These are phyloP conservation scores for Mus spicilegus DNA, from an alignment of 2,113 vertebrate species.

Conservation along the genomic window DNA sequence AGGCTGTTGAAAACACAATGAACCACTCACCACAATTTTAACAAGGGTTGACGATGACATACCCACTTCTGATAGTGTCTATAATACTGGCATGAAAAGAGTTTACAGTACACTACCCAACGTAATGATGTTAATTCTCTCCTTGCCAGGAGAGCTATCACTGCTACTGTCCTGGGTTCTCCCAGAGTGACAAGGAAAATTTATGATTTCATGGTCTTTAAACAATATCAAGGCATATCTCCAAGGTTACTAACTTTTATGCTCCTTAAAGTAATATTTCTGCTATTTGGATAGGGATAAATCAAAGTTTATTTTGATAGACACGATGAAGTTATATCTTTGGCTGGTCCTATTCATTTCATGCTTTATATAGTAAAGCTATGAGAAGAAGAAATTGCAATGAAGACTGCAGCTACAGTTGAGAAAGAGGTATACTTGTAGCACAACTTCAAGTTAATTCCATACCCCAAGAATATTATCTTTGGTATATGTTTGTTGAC, in stretches of 20 bases:
- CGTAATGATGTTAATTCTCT: slow-evolving; percentile 51
- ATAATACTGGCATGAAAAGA: slow-evolving; percentile 62
- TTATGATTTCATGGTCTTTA: slow-evolving; percentile 55
- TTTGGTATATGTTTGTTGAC: not conserved
- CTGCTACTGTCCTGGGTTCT: slow-evolving; percentile 22
- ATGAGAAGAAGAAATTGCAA: slow-evolving; percentile 40
- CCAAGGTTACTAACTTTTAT: not conserved
- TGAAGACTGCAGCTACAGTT: not conserved
- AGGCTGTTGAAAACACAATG: slow-evolving; percentile 77
- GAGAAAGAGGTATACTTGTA: slow-evolving; percentile 23
- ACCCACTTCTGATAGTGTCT: slow-evolving; percentile 63
- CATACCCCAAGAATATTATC: not conserved
- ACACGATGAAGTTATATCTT: slow-evolving; percentile 35
- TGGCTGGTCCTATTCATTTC: not conserved
- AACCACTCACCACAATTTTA: slow-evolving; percentile 73
- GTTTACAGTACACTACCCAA: slow-evolving; percentile 68
- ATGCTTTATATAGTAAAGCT: slow-evolving; percentile 42
- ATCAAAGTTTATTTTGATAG: slow-evolving; percentile 21
- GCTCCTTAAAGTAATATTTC: slow-evolving; percentile 37
- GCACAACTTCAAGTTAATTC: slow-evolving; percentile 25
- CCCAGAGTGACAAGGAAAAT: slow-evolving; percentile 51
- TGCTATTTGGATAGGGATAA: not conserved
- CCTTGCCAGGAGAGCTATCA: slow-evolving; percentile 58
- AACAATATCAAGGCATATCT: slow-evolving; percentile 43
- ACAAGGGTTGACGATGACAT: slow-evolving; percentile 68